Percentiles rank a stretch among this genome's conserved stretches.
These are phyloP conservation scores for Margarornis squamiger DNA, from an alignment of 2,797 vertebrate genomes.

Conservation along the genomic window DNA sequence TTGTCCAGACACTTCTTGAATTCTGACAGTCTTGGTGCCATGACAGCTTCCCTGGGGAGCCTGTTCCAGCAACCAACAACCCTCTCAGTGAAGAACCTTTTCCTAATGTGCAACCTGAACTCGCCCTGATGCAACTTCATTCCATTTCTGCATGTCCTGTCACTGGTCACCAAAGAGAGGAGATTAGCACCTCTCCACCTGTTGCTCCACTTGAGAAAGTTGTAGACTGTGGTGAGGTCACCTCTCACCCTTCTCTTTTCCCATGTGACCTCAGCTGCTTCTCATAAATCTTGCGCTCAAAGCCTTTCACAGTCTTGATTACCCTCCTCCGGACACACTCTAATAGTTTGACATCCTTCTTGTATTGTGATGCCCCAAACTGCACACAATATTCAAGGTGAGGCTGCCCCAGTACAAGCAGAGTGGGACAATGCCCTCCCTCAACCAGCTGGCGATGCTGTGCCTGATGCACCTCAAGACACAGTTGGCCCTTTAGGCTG, in stretches of 20 bases:
- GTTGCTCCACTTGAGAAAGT: accelerated
- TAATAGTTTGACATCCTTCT: neutral
- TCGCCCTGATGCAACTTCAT: neutral
- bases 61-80: neutral
- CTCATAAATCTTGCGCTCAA: neutral
- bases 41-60: neutral
- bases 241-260: neutral
- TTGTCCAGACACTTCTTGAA: neutral
- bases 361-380: neutral
- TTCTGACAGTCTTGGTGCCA: neutral
- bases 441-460: accelerated
- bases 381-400: neutral
- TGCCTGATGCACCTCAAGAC: neutral
- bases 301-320: neutral
- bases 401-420: neutral
- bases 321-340: neutral
- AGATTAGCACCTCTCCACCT: neutral
- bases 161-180: neutral
- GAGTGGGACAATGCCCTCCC: neutral
- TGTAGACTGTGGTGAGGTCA: accelerated
- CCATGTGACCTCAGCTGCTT: neutral
- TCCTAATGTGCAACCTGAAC: neutral
- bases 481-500: neutral
- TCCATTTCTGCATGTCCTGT: accelerated
- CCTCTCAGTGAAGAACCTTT: neutral